Base-by-base conservation (phyloP, 2,113 vertebrate species). In the Gavialis gangeticus region DNA sequence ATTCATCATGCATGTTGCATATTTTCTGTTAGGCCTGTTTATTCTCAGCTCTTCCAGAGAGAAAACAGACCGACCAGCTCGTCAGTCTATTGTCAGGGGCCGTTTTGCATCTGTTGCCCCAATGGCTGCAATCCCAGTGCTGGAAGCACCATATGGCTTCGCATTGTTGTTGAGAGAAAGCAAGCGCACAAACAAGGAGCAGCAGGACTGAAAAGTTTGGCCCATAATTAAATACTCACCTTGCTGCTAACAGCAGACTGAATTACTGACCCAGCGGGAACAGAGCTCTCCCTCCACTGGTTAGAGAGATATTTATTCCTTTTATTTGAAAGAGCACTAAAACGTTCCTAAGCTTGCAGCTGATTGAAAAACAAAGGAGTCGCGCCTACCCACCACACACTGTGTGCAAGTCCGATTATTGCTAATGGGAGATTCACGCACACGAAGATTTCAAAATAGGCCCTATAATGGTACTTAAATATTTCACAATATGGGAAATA, bases 71-170 rank as follows among this genome's bases (percentile, higher is more conserved):
- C 46, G 77, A 82, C 85, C 91, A 96, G 95, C 84, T 97, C 94
- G 82, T 13, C 75, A 25, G 57, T 94, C 89, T 95, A 96, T 97
- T 96, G 75, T 96, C 97, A 96, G 87, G 93, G 88, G 92, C 92
- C 64, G 11, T 89, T 97, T 91, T 88, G 75, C 96, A 96, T 97
- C 94, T 97, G 96, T 89, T 94, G 94, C 82, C 92, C 93, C 67
- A 8, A 6, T 85, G 96, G 95, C 96, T 94, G 93, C 62, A 10
- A 77, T 96, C 96, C 96, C 95, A 96, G 80, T 0, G 63, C 95
- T 91, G 88, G 94, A 93, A 91, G 96, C 91, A 83, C 95, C 97
- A 96, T 97, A 94, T 97, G 96, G 95, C 83, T 95, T 0, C 46
- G 0, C 75, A 66, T 69, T 95, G 95, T 89, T 85, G 73, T 76